These are phyloP conservation scores for Strongylocentrotus purpuratus DNA, from an alignment of 35 echinoderm and acorn worm species.

Conservation along the genomic window DNA sequence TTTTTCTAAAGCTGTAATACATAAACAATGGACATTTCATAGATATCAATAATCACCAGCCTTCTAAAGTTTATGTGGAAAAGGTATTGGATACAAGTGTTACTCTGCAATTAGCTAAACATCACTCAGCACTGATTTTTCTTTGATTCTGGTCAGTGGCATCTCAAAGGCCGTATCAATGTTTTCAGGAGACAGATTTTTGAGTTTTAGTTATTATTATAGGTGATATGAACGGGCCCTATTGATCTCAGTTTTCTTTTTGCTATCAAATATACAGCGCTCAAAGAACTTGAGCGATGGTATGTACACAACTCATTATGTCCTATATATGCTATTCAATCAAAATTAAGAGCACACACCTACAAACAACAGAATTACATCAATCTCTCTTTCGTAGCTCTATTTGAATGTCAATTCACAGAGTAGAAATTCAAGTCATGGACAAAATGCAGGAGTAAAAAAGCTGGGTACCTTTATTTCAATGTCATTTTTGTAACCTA, in stretches of 20 bases:
- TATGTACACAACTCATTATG: background rate
- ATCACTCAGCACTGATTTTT: too few species aligned
- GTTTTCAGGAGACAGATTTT: too few species aligned
- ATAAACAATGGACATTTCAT: too few species aligned
- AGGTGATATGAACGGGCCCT: background rate
- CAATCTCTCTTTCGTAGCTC: background rate
- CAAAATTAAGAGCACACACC: background rate
- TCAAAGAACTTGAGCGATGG: background rate
- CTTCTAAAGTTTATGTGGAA: too few species aligned
- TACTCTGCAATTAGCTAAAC: too few species aligned
- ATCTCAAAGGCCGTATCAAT: too few species aligned
- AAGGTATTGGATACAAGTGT: too few species aligned
- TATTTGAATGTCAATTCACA: background rate
- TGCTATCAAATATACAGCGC: background rate
- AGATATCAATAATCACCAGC: too few species aligned
- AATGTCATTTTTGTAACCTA: background rate
- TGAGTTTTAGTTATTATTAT: too few species aligned
- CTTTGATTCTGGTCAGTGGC: too few species aligned
- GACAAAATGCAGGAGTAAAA: background rate
- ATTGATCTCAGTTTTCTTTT: background rate
- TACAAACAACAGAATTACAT: background rate
- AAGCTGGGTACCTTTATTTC: background rate
- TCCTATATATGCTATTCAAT: background rate
- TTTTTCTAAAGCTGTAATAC: too few species aligned
- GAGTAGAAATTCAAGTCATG: background rate